These are phyloP conservation scores for Netelia fuscicornis DNA, from an alignment of 2,888 invertebrate genomes.

Conservation along the genomic window DNA sequence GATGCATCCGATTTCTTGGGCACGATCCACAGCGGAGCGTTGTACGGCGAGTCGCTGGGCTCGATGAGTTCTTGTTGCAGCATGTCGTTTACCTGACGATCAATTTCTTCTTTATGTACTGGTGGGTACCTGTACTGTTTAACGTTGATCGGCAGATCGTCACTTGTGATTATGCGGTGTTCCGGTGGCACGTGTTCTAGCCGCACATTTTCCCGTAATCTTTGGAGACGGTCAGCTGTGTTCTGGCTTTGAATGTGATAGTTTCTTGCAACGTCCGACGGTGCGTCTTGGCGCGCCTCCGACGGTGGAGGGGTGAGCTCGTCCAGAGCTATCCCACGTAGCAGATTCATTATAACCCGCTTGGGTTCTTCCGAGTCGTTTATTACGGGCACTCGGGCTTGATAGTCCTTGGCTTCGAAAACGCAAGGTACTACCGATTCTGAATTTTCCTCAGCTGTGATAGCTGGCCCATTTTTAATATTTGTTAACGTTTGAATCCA, in stretches of 20 bases:
- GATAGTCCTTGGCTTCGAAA: conserved; percentile 19
- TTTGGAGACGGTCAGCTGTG: not conserved
- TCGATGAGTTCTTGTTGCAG: too few relatives aligned
- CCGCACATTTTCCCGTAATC: not conserved
- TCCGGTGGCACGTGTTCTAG: conserved; percentile 7
- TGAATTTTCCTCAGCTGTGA: conserved; percentile 24
- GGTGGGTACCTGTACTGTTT: not conserved
- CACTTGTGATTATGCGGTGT: not conserved
- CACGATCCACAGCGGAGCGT: too few relatives aligned
- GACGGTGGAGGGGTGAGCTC: not conserved
- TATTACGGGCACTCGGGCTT: conserved; percentile 37
- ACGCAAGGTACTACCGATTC: conserved; percentile 11
- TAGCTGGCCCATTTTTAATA: conserved; percentile 5
- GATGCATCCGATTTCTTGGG: too few relatives aligned
- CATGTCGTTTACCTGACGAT: too few relatives aligned
- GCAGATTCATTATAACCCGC: not conserved
- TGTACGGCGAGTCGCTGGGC: too few relatives aligned
- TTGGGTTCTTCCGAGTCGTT: conserved; percentile 40
- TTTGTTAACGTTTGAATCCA: not conserved
- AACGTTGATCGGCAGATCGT: conserved; percentile 12
- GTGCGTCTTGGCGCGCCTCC: conserved; percentile 6
- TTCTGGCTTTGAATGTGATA: not conserved
- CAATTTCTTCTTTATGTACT: conserved; percentile 6
- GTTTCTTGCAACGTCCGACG: not conserved
- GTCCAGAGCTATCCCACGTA: conserved; percentile 2